phyloP scores from a whole-genome alignment of 2,888 invertebrate genomes.

The Drosophila limbata region DNA sequence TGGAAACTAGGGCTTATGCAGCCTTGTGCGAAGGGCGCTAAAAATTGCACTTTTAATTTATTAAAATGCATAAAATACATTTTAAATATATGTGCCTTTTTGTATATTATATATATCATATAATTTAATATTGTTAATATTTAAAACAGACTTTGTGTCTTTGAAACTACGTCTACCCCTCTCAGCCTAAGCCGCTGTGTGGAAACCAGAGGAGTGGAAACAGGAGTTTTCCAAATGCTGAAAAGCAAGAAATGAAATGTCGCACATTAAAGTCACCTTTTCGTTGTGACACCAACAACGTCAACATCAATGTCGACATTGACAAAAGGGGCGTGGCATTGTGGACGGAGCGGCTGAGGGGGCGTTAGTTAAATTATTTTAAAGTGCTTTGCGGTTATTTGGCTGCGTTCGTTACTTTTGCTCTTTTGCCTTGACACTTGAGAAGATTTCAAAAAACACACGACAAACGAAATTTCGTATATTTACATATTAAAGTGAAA shows the following conservation, averaged over 20 bases:
- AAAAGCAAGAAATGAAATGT: slow-evolving; percentile 61
- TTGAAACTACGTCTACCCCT: too few species aligned
- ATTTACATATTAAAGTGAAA: slow-evolving; percentile 52
- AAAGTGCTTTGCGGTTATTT: slow-evolving; percentile 73
- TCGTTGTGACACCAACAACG: slow-evolving; percentile 36
- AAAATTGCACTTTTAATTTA: too few species aligned
- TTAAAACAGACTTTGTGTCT: too few species aligned
- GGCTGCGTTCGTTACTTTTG: slow-evolving; percentile 47
- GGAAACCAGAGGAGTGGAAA: neutral
- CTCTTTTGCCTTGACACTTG: slow-evolving; percentile 52
- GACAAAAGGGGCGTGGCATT: neutral
- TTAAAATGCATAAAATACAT: too few species aligned
- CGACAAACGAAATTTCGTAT: slow-evolving; percentile 32
- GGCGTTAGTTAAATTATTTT: slow-evolving; percentile 65
- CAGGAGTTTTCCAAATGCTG: slow-evolving; percentile 36
- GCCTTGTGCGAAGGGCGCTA: too few species aligned
- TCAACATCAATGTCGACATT: slow-evolving; percentile 24
- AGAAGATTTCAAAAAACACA: slow-evolving; percentile 36
- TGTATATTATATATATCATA: too few species aligned
- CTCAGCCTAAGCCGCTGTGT: too few species aligned
- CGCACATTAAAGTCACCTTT: slow-evolving; percentile 69
- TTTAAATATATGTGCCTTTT: too few species aligned
- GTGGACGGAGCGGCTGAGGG: neutral
- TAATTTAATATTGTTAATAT: too few species aligned
- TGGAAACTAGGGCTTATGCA: neutral